Conservation (phyloP, 2,797 vertebrate species). For the Pelobates cultripes region DNA sequence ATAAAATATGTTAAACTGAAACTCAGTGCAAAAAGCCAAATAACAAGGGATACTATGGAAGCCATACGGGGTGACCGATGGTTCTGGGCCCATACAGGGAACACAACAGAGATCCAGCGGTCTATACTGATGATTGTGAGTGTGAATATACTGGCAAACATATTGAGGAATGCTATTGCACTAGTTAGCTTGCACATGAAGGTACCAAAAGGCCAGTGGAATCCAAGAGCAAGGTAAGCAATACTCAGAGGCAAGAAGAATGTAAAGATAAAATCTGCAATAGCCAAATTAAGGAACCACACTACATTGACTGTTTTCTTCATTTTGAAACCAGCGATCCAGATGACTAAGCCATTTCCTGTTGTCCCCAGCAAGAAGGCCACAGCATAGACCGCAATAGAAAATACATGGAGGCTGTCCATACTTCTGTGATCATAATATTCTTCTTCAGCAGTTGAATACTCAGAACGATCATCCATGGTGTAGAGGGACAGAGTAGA, state of each 20-base stretch:
- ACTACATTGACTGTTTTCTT: constrained; percentile 82
- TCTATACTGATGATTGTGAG: constrained; percentile 87
- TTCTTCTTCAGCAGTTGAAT: no score
- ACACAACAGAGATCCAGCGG: constrained; percentile 82
- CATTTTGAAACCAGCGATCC: constrained; percentile 83
- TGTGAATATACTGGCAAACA: constrained; percentile 88
- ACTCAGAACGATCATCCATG: background rate
- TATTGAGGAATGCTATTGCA: constrained; percentile 81
- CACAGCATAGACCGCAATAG: constrained; percentile 74
- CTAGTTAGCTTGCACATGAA: constrained; percentile 89
- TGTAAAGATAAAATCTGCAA: constrained; percentile 90
- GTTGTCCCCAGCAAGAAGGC: constrained; percentile 78
- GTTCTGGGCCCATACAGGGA: constrained; percentile 87
- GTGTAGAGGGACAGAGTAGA: background rate
- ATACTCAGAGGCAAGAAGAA: constrained; percentile 85
- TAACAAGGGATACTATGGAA: constrained; percentile 70
- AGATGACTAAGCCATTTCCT: constrained; percentile 82
- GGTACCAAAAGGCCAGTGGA: constrained; percentile 88
- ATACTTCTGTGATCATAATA: background rate
- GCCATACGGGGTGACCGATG: constrained; percentile 77
- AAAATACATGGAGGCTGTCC: constrained; percentile 22
- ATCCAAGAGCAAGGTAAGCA: constrained; percentile 77
- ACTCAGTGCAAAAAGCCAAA: constrained; percentile 80
- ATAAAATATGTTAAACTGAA: constrained; percentile 82
- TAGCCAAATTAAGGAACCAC: constrained; percentile 88